Conservation (phyloP, 2,797 vertebrate species). For the Acrossocheilus fasciatus region DNA sequence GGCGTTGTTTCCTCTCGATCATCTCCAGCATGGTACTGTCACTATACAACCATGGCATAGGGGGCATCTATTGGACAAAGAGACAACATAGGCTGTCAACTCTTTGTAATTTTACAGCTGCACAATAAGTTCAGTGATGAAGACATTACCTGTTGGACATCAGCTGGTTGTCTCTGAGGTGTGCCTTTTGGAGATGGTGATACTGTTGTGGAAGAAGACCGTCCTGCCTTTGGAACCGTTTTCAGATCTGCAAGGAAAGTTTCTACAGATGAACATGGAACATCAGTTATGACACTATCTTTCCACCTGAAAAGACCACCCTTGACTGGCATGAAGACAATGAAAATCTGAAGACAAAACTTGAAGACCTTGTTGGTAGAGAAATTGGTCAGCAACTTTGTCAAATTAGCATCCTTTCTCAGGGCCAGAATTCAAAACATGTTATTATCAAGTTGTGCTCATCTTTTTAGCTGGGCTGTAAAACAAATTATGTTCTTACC, state of each 20-base stretch:
- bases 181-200: slow-evolving; percentile 89
- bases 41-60: slow-evolving; percentile 95
- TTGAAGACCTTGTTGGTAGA: background rate
- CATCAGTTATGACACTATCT: background rate
- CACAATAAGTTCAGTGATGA: slow-evolving; percentile 69
- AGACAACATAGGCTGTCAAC: slow-evolving; percentile 24
- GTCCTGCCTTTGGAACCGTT: slow-evolving; percentile 85
- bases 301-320: background rate
- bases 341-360: background rate
- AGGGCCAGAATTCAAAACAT: background rate
- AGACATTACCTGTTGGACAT: slow-evolving; percentile 79
- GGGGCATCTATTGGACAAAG: slow-evolving; percentile 82
- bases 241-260: slow-evolving; percentile 82
- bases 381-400: background rate
- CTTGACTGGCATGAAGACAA: no score
- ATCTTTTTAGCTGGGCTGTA: background rate
- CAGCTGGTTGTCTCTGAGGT: slow-evolving; percentile 88
- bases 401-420: background rate
- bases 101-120: slow-evolving; percentile 30
- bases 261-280: background rate
- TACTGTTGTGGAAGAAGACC: slow-evolving; percentile 87
- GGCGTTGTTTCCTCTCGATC: slow-evolving; percentile 97
- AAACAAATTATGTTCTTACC: slow-evolving; percentile 74
- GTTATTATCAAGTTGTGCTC: background rate
- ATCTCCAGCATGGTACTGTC: slow-evolving; percentile 98